phyloP scores from a whole-genome alignment of 2,113 vertebrate genomes.

The Tupaia chinensis region DNA sequence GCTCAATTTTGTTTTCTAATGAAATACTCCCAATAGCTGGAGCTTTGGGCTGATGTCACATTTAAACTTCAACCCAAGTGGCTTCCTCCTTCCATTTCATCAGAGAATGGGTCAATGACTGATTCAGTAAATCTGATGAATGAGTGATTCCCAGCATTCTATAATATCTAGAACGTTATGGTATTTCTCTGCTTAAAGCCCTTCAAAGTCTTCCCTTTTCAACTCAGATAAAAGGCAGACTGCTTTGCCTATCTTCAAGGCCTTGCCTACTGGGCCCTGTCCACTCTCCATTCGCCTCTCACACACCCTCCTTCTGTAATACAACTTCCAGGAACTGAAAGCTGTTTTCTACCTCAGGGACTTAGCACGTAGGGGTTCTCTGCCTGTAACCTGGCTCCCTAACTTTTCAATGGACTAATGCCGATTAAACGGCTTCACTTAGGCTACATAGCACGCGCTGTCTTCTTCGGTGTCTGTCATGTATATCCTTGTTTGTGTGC shows the following conservation, averaged over 20 bases:
- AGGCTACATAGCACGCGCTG: neutral
- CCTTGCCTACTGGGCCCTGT: neutral
- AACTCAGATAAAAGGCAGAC: neutral
- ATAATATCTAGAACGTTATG: neutral
- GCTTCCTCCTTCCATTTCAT: neutral
- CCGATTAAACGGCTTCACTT: neutral
- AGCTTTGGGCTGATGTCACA: neutral
- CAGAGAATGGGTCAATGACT: neutral
- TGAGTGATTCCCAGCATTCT: neutral
- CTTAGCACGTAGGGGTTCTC: neutral
- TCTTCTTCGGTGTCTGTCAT: neutral
- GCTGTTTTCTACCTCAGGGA: neutral
- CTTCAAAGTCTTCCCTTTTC: neutral
- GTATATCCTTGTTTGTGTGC: neutral
- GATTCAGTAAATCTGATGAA: neutral
- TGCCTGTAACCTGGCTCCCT: neutral
- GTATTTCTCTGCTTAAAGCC: neutral
- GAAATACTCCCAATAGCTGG: neutral
- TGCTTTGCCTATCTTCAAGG: neutral
- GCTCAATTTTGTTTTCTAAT: neutral
- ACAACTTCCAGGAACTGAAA: neutral
- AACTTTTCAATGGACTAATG: neutral
- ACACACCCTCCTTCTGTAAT: fast-evolving
- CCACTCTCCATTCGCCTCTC: neutral
- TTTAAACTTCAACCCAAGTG: neutral